Percentiles rank a stretch among this genome's conserved stretches.
These are phyloP conservation scores for Gymnogyps californianus DNA, from an alignment of 2,113 vertebrate species.

Conservation along the genomic window DNA sequence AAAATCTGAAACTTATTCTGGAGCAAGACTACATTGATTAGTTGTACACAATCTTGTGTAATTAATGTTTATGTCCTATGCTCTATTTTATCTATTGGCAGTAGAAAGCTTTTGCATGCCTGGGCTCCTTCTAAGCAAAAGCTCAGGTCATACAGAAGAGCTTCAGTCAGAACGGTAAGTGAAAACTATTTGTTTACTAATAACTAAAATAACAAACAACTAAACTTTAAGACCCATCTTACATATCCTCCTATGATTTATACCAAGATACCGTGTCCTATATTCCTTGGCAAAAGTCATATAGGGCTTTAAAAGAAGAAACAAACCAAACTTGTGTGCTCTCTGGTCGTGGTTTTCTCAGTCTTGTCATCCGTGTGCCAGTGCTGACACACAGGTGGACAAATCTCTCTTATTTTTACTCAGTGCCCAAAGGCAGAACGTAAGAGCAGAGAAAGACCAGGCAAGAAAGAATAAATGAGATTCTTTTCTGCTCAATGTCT, in stretches of 20 bases:
- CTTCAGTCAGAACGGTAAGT: neutral
- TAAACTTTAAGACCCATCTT: neutral
- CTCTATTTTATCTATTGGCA: neutral
- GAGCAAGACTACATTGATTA: neutral
- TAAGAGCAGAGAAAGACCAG: neutral
- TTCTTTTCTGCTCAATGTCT: conserved; percentile 17
- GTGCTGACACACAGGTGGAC: neutral
- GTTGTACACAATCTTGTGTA: neutral
- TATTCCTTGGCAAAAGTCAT: neutral
- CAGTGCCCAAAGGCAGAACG: neutral
- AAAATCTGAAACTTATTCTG: neutral
- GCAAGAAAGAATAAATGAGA: conserved; percentile 20
- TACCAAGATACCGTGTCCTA: neutral
- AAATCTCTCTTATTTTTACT: conserved; percentile 33
- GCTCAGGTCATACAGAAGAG: neutral
- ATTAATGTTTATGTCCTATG: neutral
- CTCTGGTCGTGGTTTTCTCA: neutral
- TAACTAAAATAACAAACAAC: neutral
- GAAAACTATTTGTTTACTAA: neutral
- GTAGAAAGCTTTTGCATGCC: neutral
- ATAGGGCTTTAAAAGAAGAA: neutral
- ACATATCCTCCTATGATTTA: neutral
- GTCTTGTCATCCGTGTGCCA: neutral
- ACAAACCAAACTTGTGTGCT: neutral
- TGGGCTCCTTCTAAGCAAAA: neutral